phyloP scores from a whole-genome alignment of 2,113 vertebrate species.

The Chionodraco myersi region DNA sequence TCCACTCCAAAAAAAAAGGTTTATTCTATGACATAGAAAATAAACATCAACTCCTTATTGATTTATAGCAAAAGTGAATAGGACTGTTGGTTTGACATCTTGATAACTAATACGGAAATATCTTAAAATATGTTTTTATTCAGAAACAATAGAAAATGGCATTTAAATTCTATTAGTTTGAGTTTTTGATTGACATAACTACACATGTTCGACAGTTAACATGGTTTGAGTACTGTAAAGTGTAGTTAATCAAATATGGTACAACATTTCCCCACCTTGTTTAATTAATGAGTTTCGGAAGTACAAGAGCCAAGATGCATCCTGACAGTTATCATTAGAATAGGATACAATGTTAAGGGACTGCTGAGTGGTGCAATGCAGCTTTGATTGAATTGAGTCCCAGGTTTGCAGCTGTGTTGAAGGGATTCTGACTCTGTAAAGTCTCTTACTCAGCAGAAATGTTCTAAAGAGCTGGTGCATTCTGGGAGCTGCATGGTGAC shows the following conservation, averaged over 20 bases:
- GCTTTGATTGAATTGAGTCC: constrained; percentile 72
- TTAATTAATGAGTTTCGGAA: background rate
- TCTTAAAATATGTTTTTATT: background rate
- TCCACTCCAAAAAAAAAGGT: constrained; percentile 20
- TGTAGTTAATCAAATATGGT: background rate
- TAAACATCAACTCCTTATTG: background rate
- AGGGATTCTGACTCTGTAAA: constrained; percentile 60
- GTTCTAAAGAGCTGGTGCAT: constrained; percentile 57
- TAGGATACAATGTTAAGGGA: constrained; percentile 20
- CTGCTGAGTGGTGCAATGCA: constrained; percentile 77
- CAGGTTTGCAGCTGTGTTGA: constrained; percentile 68
- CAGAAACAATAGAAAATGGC: background rate
- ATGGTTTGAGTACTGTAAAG: background rate
- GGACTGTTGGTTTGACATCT: background rate
- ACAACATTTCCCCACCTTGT: background rate
- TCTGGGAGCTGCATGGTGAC: constrained; percentile 48
- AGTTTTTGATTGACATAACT: background rate
- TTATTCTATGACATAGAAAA: background rate
- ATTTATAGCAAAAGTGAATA: background rate
- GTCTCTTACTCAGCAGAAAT: constrained; percentile 76
- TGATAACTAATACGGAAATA: background rate
- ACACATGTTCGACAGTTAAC: constrained; percentile 6
- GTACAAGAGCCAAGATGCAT: background rate
- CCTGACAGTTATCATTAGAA: constrained; percentile 15
- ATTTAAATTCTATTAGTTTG: background rate